Evolutionary conservation across 2,888 invertebrate species (phyloP), one percentile per base, ranked within the genome.

Genomic region (Congeria kusceri): DNA sequence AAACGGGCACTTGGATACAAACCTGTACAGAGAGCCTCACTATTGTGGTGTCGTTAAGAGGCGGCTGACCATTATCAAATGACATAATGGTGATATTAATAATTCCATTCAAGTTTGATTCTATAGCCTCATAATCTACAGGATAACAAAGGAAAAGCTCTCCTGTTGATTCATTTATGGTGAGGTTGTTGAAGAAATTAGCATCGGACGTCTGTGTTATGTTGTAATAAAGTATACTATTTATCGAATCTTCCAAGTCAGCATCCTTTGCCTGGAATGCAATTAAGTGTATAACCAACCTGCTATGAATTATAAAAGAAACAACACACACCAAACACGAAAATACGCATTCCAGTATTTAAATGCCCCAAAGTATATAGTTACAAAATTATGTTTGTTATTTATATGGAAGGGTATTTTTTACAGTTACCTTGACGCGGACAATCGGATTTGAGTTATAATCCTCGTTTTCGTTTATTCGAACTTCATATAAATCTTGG

Each of bases 21-120:
- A 81, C 82, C 82, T 82, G 78, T 29, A 82, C 57, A 25, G 39
- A 25, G 28, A 82, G n/a, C 9, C 9, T 47, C 11, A 83, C 62
- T 1, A 44, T 61, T 3, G 65, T 46, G 5, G 18, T 49, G 15
- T 63, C 68, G 7, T 11, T 47, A n/a, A 29, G 27, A 15, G 9
- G 11, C 9, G 74, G 72, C 5, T 1, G 49, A n/a, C 83, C 83
- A 3, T 44, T 9, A 23, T 83, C 83, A 18, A 3, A 25, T 3
- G 66, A 71, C n/a, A 44, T 9, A 4, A 79, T 64, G 0, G 67
- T 71, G 1, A 83, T 44, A 25, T 68, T 58, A 3, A 82, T 59
- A 9, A 47, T 28, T 11, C 78, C 76, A 9, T 3, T 7, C 15
- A 73, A 72, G 5, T 3, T 15, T 3, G 49, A 59, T 23, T 63